Base-by-base conservation (phyloP, 2,113 vertebrate genomes). In the Psilopogon haemacephalus region DNA sequence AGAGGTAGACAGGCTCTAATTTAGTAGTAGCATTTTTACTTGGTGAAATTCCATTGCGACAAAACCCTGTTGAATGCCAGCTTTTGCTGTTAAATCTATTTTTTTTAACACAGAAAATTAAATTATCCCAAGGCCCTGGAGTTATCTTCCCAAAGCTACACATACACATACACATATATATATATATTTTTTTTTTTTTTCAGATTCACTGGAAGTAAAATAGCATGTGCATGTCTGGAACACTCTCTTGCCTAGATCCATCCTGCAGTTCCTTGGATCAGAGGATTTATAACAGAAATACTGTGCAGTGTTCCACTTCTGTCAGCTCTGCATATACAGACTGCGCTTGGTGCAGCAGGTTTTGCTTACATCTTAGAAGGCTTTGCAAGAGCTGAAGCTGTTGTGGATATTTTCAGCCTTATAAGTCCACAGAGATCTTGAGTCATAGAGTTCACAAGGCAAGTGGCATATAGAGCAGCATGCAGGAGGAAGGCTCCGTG, bases 81-180 rank as follows among this genome's bases (percentile, higher is more conserved):
- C 9, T 86, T 88, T 91, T 89, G 28, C 44, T 82, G 30, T 40
- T 93, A 75, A 86, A 79, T 84, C 74, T 92, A 58, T 89, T 94
- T 96, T 83, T 91, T 84, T 93, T 94, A 83, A 79, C n/a, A 60
- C 52, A 58, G 30, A 94, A 87, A 91, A 84, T 50, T 21, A 89
- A 90, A 86, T 88, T 68, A 80, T 70, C 50, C 67, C 46, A 73
- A 73, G 26, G 33, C 55, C 60, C 83, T 59, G 86, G 69, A 84
- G 40, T 80, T 74, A 76, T 59, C 52, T 79, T 12, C 28, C n/a
- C 16, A 6, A 32, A 23, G 37, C 78, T 89, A 42, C 63, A 67
- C 26, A 42, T 27, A 40, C 8, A 86, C 1, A 0, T 82, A 37
- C 32, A 20, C 46, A 68, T n/a, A n/a, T n/a, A n/a, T n/a, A n/a